Base-by-base conservation (phyloP, 1,140 invertebrate species). In the Orius insidiosus region DNA sequence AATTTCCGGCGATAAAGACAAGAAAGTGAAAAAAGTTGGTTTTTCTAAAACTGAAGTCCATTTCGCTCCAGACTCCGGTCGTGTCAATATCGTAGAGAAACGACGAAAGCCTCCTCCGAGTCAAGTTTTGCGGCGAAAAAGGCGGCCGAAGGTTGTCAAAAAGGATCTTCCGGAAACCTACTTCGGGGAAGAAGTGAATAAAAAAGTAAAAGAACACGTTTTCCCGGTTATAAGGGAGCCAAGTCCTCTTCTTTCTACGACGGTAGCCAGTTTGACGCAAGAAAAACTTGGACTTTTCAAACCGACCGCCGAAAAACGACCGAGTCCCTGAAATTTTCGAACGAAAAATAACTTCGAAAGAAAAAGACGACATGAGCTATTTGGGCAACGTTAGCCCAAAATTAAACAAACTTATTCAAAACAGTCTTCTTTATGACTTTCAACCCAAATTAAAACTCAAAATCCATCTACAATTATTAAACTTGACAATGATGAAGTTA, bases 21-120 rank as follows among this genome's bases (percentile, higher is more conserved):
- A 65, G 51, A 73, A 65, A 63, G 59, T 67, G 10, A 85, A 85
- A 59, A 80, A 74, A 62, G 82, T 86, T 0, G 81, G 79, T 54
- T 86, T 86, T 60, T 81, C 80, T 58, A 85, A 85, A 65, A 85
- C 81, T 0, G 83, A 86, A 64, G 73, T 86, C 13, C 83, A 86
- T 60, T 85, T 86, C 60, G 78, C 80, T 0, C 76, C 78, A n/a
- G 82, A 85, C 56, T 76, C 79, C 1, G 82, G 83, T 0, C 74
- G 74, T 53, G 78, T 86, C 0, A 83, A 85, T 57, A 85, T 86
- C 40, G 81, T 86, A n/a, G 80, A 82, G n/a, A 59, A 85, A 81
- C 0, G 80, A 84, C 59, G 80, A 78, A 40, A 85, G 59, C 81
- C 82, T 39, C 82, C 81, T 14, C 78, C 81, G 5, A 79, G 77